Percentiles rank a stretch among this genome's conserved stretches.
These are phyloP conservation scores for Leucania comma DNA, from an alignment of 2,888 invertebrate genomes.

Conservation along the genomic window DNA sequence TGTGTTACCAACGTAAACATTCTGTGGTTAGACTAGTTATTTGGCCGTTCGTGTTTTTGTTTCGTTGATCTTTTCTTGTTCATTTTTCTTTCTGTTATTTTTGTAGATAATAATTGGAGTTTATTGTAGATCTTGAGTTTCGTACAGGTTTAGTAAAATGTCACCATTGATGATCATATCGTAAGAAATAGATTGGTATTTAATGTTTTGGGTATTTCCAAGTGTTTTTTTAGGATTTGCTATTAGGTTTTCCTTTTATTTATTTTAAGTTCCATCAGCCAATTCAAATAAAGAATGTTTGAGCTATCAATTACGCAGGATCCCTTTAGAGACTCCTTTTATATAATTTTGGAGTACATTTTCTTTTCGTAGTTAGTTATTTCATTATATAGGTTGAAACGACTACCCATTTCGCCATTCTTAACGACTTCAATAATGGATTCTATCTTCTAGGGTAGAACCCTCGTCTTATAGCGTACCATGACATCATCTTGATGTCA, in stretches of 20 bases:
- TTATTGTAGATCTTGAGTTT: conserved; percentile 37
- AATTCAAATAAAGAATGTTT: background rate
- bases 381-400: background rate
- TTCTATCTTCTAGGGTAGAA: conserved; percentile 14
- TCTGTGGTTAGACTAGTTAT: conserved; percentile 47
- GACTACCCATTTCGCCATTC: background rate
- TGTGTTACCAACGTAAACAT: conserved; percentile 59
- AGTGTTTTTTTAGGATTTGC: background rate
- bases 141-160: conserved; percentile 42
- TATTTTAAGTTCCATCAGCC: background rate
- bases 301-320: background rate
- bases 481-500: conserved; percentile 59
- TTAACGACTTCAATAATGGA: conserved; percentile 13
- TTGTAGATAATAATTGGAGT: conserved; percentile 24
- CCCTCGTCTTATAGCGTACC: conserved; percentile 16
- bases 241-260: background rate
- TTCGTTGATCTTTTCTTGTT: conserved; percentile 46
- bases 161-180: conserved; percentile 36
- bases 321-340: background rate
- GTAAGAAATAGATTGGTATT: conserved; percentile 34
- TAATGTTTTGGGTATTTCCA: conserved; percentile 44
- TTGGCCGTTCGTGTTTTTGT: conserved; percentile 37
- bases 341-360: background rate
- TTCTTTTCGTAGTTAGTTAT: background rate
- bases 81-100: conserved; percentile 32